Evolutionary conservation across 2,113 vertebrate species (phyloP).

Genomic region (Daphoenositta chrysoptera): DNA sequence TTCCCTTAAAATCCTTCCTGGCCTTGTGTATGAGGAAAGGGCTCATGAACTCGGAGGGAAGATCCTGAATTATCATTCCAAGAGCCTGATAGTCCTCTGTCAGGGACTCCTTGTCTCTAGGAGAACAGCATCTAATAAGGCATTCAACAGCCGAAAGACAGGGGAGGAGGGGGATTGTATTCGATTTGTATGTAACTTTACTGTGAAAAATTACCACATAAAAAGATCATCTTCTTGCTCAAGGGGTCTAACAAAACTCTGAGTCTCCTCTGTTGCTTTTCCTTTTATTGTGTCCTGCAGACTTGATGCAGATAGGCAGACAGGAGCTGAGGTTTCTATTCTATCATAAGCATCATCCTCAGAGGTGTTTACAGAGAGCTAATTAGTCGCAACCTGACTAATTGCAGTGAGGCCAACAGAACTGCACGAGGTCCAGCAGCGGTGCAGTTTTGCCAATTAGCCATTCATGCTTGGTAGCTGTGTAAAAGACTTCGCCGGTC

Average conservation of each 20-base stretch:
- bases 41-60: neutral
- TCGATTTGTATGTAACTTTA: neutral
- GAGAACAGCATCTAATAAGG: neutral
- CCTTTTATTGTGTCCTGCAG: neutral
- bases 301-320: neutral
- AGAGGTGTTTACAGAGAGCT: constrained; percentile 7
- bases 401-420: neutral
- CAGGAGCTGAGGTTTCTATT: neutral
- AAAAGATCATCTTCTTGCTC: constrained; percentile 2
- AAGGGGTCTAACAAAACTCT: neutral
- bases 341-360: neutral
- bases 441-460: neutral
- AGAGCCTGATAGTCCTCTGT: neutral
- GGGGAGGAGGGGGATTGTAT: neutral
- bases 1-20: neutral
- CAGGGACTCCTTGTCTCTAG: neutral
- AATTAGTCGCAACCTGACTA: neutral
- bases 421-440: neutral
- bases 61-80: neutral
- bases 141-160: neutral
- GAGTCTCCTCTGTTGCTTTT: neutral
- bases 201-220: constrained; percentile 14
- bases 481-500: accelerated
- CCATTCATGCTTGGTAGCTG: neutral
- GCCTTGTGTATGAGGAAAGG: neutral